phyloP scores from a whole-genome alignment of 2,113 vertebrate genomes.

The Oreochromis spilurus region DNA sequence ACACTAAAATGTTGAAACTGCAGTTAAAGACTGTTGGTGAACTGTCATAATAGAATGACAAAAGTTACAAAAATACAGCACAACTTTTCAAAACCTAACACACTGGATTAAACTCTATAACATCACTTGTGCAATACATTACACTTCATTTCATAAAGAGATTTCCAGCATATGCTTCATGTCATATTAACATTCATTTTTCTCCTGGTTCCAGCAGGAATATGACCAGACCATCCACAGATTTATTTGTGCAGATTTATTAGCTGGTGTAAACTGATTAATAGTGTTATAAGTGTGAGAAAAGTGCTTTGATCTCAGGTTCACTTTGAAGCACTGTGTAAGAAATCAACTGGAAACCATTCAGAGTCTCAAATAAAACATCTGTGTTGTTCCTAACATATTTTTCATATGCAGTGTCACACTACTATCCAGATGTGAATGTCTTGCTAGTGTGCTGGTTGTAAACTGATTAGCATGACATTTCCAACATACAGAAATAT shows the following conservation, averaged over 20 bases:
- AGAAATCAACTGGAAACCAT: neutral
- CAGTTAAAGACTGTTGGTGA: neutral
- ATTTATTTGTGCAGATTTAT: neutral
- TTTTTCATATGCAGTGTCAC: neutral
- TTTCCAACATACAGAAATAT: neutral
- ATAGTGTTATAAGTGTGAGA: slow-evolving; percentile 11
- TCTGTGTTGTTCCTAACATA: neutral
- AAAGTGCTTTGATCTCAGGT: neutral
- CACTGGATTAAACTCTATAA: neutral
- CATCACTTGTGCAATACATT: neutral
- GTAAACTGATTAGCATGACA: neutral
- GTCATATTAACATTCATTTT: neutral
- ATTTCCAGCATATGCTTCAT: neutral
- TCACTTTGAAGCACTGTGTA: slow-evolving; percentile 16
- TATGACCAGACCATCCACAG: neutral
- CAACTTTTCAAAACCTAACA: neutral
- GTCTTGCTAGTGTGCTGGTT: too few relatives aligned
- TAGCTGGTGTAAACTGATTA: neutral
- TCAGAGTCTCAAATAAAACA: neutral
- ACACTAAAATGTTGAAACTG: neutral
- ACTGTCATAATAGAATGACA: neutral
- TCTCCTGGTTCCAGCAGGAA: neutral
- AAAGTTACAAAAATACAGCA: neutral
- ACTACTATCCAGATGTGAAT: neutral
- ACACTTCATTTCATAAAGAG: neutral